These are phyloP conservation scores for Meloidogyne exigua DNA, from an alignment of 1,140 invertebrate genomes.

Conservation along the genomic window DNA sequence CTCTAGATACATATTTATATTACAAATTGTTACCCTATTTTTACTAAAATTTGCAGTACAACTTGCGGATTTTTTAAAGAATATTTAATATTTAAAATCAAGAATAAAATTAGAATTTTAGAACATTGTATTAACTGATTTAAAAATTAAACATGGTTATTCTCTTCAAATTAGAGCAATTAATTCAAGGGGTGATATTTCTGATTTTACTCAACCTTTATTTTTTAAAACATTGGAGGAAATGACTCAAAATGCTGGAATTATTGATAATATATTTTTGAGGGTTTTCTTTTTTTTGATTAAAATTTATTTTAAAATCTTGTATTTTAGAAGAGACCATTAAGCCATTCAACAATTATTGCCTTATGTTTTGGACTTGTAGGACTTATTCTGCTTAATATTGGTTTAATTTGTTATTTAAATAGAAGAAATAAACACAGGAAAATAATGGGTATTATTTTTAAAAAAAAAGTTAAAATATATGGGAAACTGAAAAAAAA, in stretches of 20 bases:
- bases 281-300: background rate
- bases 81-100: conserved; percentile 17
- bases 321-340: conserved; percentile 17
- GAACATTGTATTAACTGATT: conserved; percentile 45
- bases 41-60: no score
- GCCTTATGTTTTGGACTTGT: conserved; percentile 34
- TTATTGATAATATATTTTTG: conserved; percentile 29
- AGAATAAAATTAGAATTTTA: conserved; percentile 34
- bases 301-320: background rate
- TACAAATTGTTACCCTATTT: no score
- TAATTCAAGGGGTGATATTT: conserved; percentile 50
- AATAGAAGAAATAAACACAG: conserved; percentile 37
- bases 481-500: no score
- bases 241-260: conserved; percentile 37
- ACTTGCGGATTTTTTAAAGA: no score
- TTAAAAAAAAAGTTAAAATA: background rate
- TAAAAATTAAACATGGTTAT: conserved; percentile 46
- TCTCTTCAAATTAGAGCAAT: conserved; percentile 57
- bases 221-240: conserved; percentile 47
- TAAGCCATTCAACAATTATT: conserved; percentile 26
- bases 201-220: conserved; percentile 44
- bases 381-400: conserved; percentile 36
- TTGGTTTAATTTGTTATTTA: conserved; percentile 32
- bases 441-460: conserved; percentile 42
- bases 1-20: no score